These are phyloP conservation scores for Nemoura dubitans DNA, from an alignment of 2,888 invertebrate genomes.

Conservation along the genomic window DNA sequence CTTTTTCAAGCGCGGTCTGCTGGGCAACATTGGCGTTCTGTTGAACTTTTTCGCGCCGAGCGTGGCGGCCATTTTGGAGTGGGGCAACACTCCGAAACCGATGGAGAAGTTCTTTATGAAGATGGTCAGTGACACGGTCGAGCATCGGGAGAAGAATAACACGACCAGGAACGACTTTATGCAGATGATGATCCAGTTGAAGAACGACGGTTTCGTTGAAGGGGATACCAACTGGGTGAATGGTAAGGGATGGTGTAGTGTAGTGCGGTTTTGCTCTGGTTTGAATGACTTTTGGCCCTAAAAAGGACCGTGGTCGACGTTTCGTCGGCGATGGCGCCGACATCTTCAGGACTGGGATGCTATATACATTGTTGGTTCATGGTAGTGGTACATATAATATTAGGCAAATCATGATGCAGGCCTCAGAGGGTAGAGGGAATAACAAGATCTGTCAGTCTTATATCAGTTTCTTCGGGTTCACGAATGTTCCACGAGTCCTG, in stretches of 20 bases:
- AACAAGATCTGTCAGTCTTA: too few relatives aligned
- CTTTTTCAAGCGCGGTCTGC: slow-evolving; percentile 51
- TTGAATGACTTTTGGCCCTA: too few relatives aligned
- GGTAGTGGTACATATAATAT: too few relatives aligned
- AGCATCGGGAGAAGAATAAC: slow-evolving; percentile 52
- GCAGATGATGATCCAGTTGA: slow-evolving; percentile 48
- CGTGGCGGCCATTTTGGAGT: not conserved
- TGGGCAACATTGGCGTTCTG: not conserved
- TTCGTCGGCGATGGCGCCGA: too few relatives aligned
- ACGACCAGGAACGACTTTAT: slow-evolving; percentile 52
- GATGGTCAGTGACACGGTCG: slow-evolving; percentile 51
- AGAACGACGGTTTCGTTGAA: slow-evolving; percentile 59
- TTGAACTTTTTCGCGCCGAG: not conserved
- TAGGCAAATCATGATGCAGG: too few relatives aligned
- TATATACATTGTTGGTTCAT: too few relatives aligned
- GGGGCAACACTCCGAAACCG: not conserved
- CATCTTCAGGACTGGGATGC: too few relatives aligned
- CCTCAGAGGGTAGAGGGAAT: too few relatives aligned
- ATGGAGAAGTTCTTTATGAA: not conserved
- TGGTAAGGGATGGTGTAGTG: not conserved
- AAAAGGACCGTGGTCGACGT: too few relatives aligned
- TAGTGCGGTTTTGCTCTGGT: too few relatives aligned
- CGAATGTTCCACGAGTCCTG: too few relatives aligned
- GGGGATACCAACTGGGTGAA: slow-evolving; percentile 61
- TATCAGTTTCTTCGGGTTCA: too few relatives aligned